These are phyloP conservation scores for Recurvirostra avosetta DNA, from an alignment of 2,113 vertebrate genomes.

Conservation along the genomic window DNA sequence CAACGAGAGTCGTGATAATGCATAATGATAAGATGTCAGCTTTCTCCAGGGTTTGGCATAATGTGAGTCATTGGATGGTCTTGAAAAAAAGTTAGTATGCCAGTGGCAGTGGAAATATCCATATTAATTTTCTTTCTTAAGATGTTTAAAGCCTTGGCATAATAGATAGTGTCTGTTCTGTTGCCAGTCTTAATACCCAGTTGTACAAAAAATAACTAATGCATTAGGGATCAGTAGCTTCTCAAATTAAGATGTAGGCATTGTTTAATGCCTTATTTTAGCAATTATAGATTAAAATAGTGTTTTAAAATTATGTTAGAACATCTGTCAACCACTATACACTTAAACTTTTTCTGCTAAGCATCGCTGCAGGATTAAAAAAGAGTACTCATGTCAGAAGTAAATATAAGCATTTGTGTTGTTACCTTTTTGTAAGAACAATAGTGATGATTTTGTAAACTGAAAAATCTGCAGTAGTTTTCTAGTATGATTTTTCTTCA, in stretches of 20 bases:
- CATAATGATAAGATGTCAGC: conserved; percentile 2
- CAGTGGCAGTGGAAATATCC: neutral
- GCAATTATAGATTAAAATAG: neutral
- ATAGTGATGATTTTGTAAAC: neutral
- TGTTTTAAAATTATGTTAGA: neutral
- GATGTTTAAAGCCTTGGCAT: neutral
- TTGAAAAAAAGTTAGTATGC: neutral
- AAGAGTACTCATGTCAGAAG: neutral
- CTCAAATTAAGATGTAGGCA: neutral
- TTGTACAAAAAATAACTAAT: neutral
- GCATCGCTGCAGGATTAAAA: neutral
- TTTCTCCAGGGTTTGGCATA: neutral
- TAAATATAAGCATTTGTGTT: neutral
- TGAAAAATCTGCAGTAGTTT: neutral
- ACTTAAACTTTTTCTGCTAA: neutral
- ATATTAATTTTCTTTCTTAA: neutral
- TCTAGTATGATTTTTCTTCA: neutral
- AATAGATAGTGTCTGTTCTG: neutral
- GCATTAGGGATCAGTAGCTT: neutral
- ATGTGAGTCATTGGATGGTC: neutral
- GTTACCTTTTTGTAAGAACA: neutral
- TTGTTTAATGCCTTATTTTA: neutral
- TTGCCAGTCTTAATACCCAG: neutral
- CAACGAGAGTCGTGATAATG: neutral
- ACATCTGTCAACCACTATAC: neutral